Conservation (phyloP, 2,797 vertebrate species). For the Poeciliopsis turneri region DNA sequence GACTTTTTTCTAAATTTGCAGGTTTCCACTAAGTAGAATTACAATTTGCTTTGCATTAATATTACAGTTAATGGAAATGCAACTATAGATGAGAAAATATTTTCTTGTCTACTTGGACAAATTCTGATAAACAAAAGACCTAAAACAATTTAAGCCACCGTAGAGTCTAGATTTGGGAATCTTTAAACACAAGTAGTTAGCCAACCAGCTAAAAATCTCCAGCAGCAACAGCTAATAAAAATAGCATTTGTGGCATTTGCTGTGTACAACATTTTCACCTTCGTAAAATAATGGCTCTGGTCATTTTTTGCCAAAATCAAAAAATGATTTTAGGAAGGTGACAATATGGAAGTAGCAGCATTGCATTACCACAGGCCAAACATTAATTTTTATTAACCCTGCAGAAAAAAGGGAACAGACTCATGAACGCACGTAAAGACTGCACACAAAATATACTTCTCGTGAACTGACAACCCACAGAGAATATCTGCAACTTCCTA, state of each 20-base stretch:
- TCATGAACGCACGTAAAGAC: not conserved
- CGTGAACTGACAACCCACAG: not conserved
- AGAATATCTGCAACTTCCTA: not conserved
- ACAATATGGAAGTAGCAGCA: not conserved
- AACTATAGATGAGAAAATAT: not conserved
- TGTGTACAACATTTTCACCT: not conserved
- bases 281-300: too few relatives aligned
- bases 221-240: not conserved
- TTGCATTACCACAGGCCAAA: not conserved
- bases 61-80: too few relatives aligned
- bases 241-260: not conserved
- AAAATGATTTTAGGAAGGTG: too few relatives aligned
- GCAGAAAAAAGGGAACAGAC: slow-evolving; percentile 24
- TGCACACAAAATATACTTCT: not conserved
- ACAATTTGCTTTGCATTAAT: too few relatives aligned
- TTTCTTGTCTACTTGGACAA: not conserved
- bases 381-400: not conserved
- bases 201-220: not conserved
- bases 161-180: not conserved
- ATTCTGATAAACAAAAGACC: not conserved
- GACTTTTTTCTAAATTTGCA: too few relatives aligned
- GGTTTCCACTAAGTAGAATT: too few relatives aligned
- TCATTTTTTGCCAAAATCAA: too few relatives aligned
- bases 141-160: not conserved
- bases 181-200: not conserved